phyloP scores from a whole-genome alignment of 1,140 invertebrate genomes.

The Limonius californicus region DNA sequence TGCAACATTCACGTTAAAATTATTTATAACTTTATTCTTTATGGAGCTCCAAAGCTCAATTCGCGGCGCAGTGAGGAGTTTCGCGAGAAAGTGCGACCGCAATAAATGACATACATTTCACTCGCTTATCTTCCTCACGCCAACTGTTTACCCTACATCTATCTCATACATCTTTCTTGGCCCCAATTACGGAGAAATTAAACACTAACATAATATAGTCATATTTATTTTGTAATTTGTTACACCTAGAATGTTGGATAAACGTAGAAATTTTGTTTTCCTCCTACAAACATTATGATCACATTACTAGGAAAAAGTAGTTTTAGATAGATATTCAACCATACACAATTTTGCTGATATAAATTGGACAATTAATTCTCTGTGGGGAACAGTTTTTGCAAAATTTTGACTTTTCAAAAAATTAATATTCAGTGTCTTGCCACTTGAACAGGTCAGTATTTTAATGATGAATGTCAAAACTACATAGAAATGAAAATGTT shows the following conservation, averaged over 20 bases:
- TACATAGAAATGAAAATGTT: too few relatives aligned
- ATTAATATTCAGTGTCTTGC: too few relatives aligned
- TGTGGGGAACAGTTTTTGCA: not conserved
- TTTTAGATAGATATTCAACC: too few relatives aligned
- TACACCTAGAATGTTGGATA: constrained; percentile 30
- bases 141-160: constrained; percentile 26
- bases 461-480: too few relatives aligned
- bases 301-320: too few relatives aligned
- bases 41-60: constrained; percentile 24
- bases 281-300: too few relatives aligned
- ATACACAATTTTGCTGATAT: too few relatives aligned
- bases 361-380: too few relatives aligned
- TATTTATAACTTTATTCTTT: constrained; percentile 23
- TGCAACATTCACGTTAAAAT: constrained; percentile 12
- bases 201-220: constrained; percentile 32
- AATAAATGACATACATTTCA: constrained; percentile 39
- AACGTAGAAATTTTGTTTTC: not conserved
- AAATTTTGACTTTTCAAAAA: too few relatives aligned
- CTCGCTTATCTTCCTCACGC: constrained; percentile 32
- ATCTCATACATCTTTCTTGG: constrained; percentile 35
- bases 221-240: constrained; percentile 34
- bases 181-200: constrained; percentile 39
- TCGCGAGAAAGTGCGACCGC: constrained; percentile 39
- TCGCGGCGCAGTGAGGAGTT: constrained; percentile 20
- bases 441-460: too few relatives aligned